A percentile compares a stretch with the other conserved stretches of the same genome.
phyloP scores from a whole-genome alignment of 2,113 vertebrate genomes.

The Pluvianellus socialis region DNA sequence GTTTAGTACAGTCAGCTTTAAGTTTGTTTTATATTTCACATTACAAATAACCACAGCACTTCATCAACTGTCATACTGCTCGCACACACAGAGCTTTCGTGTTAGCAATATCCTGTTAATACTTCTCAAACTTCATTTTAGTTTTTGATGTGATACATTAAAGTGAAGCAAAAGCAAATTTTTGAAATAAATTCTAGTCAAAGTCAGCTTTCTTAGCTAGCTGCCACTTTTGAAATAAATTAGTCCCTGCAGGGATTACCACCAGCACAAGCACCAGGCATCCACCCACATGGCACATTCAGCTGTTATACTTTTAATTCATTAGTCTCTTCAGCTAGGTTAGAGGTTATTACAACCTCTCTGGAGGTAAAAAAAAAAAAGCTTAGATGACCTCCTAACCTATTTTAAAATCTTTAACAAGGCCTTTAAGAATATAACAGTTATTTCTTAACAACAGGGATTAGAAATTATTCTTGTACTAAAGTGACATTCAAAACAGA shows the following conservation, averaged over 20 bases:
- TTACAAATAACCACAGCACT: not conserved
- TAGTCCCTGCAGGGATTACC: conserved; percentile 37
- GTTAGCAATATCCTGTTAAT: not conserved
- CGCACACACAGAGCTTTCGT: not conserved
- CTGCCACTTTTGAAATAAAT: conserved; percentile 32
- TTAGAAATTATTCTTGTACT: not conserved
- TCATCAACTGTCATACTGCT: not conserved
- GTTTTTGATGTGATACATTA: not conserved
- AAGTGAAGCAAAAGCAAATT: not conserved
- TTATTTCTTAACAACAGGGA: not conserved
- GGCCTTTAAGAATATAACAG: conserved; percentile 2
- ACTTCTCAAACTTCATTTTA: not conserved
- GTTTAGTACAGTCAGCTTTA: not conserved
- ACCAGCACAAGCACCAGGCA: not conserved
- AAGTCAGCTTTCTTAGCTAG: not conserved
- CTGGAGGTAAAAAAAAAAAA: not conserved
- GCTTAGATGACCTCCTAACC: not conserved
- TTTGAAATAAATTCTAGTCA: not conserved
- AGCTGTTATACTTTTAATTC: conserved; percentile 38
- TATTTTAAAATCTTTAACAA: conserved; percentile 30
- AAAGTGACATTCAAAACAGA: not conserved
- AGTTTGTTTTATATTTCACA: not conserved
- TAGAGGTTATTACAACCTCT: conserved; percentile 50
- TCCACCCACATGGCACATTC: not conserved
- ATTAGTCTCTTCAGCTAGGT: conserved; percentile 13